phyloP scores from a whole-genome alignment of 2,113 vertebrate genomes.

The Corythoichthys intestinalis region DNA sequence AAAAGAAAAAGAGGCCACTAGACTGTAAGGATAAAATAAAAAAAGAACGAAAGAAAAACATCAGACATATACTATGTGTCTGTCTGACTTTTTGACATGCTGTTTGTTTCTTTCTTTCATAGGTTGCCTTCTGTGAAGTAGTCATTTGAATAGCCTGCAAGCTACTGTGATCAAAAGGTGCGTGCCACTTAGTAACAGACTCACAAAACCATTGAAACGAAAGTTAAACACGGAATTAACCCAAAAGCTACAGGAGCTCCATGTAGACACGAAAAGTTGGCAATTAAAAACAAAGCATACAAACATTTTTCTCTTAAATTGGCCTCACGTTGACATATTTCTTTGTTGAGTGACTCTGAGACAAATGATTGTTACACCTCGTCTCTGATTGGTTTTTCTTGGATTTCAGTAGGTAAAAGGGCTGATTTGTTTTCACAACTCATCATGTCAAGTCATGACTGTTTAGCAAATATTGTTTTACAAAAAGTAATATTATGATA shows the following conservation, averaged over 20 bases:
- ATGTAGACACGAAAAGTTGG: no score
- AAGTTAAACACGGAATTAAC: not conserved
- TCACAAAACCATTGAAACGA: not conserved
- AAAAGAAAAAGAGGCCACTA: not conserved
- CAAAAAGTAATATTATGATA: no score
- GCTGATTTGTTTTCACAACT: no score
- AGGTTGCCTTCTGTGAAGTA: conserved; percentile 47
- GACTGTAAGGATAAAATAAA: not conserved
- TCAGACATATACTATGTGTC: not conserved
- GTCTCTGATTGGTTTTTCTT: no score
- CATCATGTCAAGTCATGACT: no score
- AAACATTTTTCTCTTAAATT: not conserved
- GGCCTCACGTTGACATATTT: not conserved
- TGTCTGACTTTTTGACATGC: not conserved
- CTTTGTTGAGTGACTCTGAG: no score
- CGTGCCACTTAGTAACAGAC: conserved; percentile 23
- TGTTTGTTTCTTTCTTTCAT: conserved; percentile 33
- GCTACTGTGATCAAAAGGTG: conserved; percentile 63
- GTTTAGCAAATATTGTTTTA: no score
- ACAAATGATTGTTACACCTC: no score
- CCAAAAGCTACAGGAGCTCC: not conserved
- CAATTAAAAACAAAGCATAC: no score
- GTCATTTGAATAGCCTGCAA: conserved; percentile 49
- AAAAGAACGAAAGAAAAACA: not conserved
- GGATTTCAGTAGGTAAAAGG: no score